A percentile compares a stretch with the other conserved stretches of the same genome.
Evolutionary conservation across 1,140 invertebrate genomes (phyloP).

Genomic region (Aricia agestis): DNA sequence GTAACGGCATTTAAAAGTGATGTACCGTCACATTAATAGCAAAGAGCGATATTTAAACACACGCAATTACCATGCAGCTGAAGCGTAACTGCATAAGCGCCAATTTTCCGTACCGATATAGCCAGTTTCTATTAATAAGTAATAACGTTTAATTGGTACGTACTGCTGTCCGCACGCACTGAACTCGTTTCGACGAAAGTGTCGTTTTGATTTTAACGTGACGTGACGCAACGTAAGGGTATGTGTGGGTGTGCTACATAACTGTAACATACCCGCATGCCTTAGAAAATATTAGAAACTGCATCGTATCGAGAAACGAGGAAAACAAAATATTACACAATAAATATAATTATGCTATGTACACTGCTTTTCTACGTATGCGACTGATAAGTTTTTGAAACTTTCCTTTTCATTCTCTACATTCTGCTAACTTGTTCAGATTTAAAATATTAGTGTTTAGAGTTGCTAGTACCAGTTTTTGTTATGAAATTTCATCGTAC

Average conservation of each 20-base stretch:
- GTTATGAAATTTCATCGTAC: no score
- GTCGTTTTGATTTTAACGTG: constrained; percentile 25
- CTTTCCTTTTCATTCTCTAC: no score
- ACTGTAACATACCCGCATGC: constrained; percentile 30
- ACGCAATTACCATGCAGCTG: background rate
- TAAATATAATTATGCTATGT: no score
- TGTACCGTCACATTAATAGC: background rate
- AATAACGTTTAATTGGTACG: constrained; percentile 29
- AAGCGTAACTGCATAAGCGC: constrained; percentile 2
- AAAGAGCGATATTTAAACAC: background rate
- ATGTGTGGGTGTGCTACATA: background rate
- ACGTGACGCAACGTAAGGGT: background rate
- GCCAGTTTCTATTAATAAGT: constrained; percentile 20
- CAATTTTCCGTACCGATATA: constrained; percentile 18
- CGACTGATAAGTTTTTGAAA: no score
- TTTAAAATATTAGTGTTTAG: no score
- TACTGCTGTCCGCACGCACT: constrained; percentile 25
- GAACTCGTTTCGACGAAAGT: constrained; percentile 37
- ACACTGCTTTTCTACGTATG: no score
- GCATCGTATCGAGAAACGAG: constrained; percentile 43
- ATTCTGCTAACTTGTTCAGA: no score
- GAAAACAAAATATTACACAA: no score
- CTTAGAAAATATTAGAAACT: constrained; percentile 42
- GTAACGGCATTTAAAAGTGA: background rate
- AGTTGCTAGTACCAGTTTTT: no score